phyloP scores from a whole-genome alignment of 2,113 vertebrate species.

The Nannospalax galili region DNA sequence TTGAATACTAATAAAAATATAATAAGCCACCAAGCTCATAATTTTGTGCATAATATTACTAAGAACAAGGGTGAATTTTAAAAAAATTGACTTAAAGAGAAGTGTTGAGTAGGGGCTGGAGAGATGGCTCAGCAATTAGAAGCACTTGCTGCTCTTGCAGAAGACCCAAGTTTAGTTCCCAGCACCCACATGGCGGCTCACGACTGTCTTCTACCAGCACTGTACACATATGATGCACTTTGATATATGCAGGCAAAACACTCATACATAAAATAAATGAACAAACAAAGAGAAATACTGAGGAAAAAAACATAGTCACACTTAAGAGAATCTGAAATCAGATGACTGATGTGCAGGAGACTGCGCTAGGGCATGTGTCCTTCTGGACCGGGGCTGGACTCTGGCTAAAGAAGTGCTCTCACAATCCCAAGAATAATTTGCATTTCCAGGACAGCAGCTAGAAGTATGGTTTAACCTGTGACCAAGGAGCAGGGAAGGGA shows the following conservation, averaged over 20 bases:
- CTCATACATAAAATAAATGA: too few species aligned
- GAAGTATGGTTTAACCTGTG: background rate
- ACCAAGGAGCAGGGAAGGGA: background rate
- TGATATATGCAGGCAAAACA: too few species aligned
- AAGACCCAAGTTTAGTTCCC: too few species aligned
- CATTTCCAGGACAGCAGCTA: slow-evolving; percentile 26
- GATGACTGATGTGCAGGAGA: background rate
- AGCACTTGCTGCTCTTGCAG: too few species aligned
- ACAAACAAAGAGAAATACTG: background rate
- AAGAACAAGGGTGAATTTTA: slow-evolving; percentile 15
- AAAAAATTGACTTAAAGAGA: background rate
- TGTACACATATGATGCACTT: background rate
- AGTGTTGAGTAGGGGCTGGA: background rate
- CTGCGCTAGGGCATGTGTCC: background rate
- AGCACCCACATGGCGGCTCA: too few species aligned
- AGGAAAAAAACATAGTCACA: background rate
- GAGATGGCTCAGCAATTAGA: background rate
- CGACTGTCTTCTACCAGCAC: too few species aligned
- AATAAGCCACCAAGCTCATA: background rate
- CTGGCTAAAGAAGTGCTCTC: background rate
- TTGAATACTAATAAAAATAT: background rate
- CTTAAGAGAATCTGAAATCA: background rate
- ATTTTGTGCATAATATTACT: background rate
- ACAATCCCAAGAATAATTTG: background rate
- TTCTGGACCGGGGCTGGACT: background rate